Evolutionary conservation across 2,113 vertebrate species (phyloP).

Genomic region (Podarcis cretensis): DNA sequence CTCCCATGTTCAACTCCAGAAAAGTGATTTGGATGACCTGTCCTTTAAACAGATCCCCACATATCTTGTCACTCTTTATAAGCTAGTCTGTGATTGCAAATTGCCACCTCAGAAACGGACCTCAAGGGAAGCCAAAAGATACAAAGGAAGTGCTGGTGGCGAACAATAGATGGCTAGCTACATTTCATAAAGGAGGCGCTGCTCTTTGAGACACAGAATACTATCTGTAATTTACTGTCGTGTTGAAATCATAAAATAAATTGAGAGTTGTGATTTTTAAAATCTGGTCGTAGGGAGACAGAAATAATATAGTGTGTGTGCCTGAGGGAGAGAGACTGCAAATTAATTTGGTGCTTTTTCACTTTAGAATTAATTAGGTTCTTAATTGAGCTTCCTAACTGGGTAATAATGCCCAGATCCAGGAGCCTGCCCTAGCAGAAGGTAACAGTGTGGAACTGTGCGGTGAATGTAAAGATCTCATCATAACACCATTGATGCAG

Average conservation of each 20-base stretch:
- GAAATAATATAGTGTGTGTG: constrained; percentile 39
- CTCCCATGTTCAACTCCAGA: background rate
- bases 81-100: background rate
- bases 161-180: constrained; percentile 39
- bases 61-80: background rate
- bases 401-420: constrained; percentile 21
- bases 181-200: constrained; percentile 36
- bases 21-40: background rate
- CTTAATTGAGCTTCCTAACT: constrained; percentile 27
- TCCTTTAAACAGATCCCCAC: background rate
- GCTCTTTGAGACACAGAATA: background rate
- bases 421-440: constrained; percentile 18
- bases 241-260: constrained; percentile 24
- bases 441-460: constrained; percentile 27
- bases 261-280: constrained; percentile 27
- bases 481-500: constrained; percentile 30
- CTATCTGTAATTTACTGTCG: constrained; percentile 42
- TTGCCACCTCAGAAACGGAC: background rate
- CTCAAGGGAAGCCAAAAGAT: background rate
- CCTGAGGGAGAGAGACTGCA: constrained; percentile 51
- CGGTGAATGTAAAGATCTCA: constrained; percentile 33
- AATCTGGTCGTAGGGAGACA: constrained; percentile 60
- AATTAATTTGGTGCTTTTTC: constrained; percentile 35
- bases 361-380: constrained; percentile 35
- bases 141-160: background rate